A percentile compares a stretch with the other conserved stretches of the same genome.
Evolutionary conservation across 2,797 vertebrate genomes (phyloP).

Genomic region (Lerista edwardsae): DNA sequence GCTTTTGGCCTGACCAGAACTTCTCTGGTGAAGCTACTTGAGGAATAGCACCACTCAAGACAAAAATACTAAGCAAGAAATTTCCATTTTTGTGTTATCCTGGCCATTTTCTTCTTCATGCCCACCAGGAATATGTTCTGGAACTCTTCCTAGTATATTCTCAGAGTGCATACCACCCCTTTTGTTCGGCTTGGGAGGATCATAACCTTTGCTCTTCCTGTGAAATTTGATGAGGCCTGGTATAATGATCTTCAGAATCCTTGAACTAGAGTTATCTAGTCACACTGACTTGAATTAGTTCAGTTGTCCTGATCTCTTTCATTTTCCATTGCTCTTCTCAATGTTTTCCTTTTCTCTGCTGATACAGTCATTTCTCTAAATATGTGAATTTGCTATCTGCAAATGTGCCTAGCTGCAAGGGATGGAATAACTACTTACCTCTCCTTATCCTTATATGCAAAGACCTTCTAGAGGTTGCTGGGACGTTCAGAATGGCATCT

Average conservation of each 20-base stretch:
- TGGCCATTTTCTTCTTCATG: not conserved
- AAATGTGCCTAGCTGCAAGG: too few relatives aligned
- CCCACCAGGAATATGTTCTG: not conserved
- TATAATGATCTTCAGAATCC: not conserved
- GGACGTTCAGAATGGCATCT: too few relatives aligned
- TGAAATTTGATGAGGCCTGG: not conserved
- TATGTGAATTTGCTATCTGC: too few relatives aligned
- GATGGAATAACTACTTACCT: too few relatives aligned
- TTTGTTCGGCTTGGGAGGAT: not conserved
- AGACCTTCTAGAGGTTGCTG: too few relatives aligned
- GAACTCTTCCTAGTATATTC: not conserved
- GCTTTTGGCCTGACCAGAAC: not conserved
- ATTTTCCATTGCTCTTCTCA: not conserved
- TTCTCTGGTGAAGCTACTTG: not conserved
- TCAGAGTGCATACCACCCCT: not conserved
- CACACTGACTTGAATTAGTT: not conserved
- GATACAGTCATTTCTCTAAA: too few relatives aligned
- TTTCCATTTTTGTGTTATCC: not conserved
- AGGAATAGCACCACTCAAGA: not conserved
- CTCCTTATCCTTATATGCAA: too few relatives aligned
- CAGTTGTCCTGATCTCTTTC: not conserved
- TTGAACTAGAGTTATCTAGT: not conserved
- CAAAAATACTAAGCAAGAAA: not conserved
- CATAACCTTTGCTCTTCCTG: not conserved
- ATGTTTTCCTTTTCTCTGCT: conserved; percentile 14